Evolutionary conservation across 2,888 invertebrate species (phyloP), one percentile per base, ranked within the genome.

Genomic region (Meteorus colon): DNA sequence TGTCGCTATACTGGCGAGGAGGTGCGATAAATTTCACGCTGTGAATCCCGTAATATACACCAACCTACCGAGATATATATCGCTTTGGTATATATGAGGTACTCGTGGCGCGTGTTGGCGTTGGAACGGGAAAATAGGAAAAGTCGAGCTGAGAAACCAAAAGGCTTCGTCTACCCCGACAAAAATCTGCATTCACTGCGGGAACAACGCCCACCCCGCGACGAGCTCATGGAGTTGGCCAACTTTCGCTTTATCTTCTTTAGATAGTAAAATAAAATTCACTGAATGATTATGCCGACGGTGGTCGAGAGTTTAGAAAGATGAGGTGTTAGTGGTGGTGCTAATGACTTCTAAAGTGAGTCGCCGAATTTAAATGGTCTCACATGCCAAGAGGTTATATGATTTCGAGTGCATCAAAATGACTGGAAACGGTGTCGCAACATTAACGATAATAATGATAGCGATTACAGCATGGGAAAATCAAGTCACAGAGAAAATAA

Each of bases 11-110:
- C 73, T 77, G n/a, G 16, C 74, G 75, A 77, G 63, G 76, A 78
- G 77, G 77, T 76, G 78, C 77, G 63, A 78, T 79, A 80, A 80
- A 81, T 81, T 81, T 77, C 75, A 77, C 74, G 70, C 74, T 76
- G 75, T 41, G 73, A 76, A 77, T 78, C 73, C 71, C 59, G 75
- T 75, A 72, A 75, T 75, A 75, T 75, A 75, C 75, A 67, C 72
- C 66, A 60, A 66, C 71, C 72, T 60, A 48, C 67, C 60, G 24
- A 55, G 72, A 72, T 67, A 75, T 75, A 75, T 75, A 67, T 67
- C 37, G 41, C 67, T 41, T 60, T 59, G 60, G 66, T 48, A n/a
- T 48, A 48, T 48, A 48, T 16, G n/a, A 48, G n/a, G n/a, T 60
- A 67, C 66, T 70, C 63, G 41, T 34, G 70, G 70, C 51, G 75